phyloP scores from a whole-genome alignment of 2,888 invertebrate species.

The Phragmatobia fuliginosa region DNA sequence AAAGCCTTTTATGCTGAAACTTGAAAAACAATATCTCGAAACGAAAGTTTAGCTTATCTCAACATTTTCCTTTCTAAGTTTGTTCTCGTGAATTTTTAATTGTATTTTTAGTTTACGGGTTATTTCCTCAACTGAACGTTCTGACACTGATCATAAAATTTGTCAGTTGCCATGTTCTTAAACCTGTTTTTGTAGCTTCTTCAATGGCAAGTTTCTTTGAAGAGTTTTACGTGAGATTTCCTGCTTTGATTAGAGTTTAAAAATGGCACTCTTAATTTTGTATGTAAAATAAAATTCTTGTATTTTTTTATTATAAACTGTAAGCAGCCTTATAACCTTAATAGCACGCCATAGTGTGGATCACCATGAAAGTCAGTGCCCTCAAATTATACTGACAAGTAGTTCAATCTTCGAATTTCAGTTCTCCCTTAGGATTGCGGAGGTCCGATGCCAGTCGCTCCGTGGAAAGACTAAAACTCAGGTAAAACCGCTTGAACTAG shows the following conservation, averaged over 20 bases:
- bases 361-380: no score
- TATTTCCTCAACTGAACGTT: constrained; percentile 14
- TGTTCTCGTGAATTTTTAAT: constrained; percentile 53
- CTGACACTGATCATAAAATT: constrained; percentile 3
- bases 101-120: constrained; percentile 45
- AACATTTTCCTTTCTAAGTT: constrained; percentile 24
- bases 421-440: no score
- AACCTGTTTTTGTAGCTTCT: not conserved
- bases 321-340: no score
- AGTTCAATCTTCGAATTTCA: no score
- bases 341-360: no score
- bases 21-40: constrained; percentile 48
- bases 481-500: no score
- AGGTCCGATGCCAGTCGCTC: no score
- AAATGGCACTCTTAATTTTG: not conserved
- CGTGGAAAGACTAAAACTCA: no score
- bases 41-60: constrained; percentile 47
- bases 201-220: not conserved
- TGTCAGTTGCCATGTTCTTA: not conserved
- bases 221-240: not conserved
- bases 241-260: not conserved
- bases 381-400: no score
- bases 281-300: not conserved
- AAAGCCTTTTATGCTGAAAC: constrained; percentile 32
- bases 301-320: not conserved